phyloP scores from a whole-genome alignment of 2,113 vertebrate genomes.

The Peucedramus taeniatus region DNA sequence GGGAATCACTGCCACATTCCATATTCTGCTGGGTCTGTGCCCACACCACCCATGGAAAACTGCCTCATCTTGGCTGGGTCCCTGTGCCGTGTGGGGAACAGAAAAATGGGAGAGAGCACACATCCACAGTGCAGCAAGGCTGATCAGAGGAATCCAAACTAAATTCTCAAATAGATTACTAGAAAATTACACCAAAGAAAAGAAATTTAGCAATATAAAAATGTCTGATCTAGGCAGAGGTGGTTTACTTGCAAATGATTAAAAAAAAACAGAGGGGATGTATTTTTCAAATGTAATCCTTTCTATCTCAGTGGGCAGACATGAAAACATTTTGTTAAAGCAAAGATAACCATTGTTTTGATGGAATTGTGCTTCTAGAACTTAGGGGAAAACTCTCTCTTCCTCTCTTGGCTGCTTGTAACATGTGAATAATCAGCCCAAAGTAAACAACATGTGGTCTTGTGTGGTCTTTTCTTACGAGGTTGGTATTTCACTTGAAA shows the following conservation, averaged over 20 bases:
- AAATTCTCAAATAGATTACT: background rate
- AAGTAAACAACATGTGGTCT: slow-evolving; percentile 50
- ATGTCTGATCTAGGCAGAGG: background rate
- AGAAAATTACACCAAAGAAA: background rate
- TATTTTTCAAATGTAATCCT: background rate
- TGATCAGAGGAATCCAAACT: background rate
- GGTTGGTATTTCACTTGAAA: background rate
- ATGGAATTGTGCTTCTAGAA: background rate
- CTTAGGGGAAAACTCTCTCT: background rate
- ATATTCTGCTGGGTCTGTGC: accelerated
- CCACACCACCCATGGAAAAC: background rate
- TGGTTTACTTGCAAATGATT: background rate
- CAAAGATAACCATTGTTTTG: background rate
- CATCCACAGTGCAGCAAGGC: accelerated
- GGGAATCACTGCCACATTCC: background rate
- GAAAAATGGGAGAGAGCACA: background rate
- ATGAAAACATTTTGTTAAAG: background rate
- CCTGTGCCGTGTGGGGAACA: background rate
- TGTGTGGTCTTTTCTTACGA: slow-evolving; percentile 17
- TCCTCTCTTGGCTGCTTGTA: background rate
- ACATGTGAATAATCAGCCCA: slow-evolving; percentile 10
- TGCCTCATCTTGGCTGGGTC: too few relatives aligned
- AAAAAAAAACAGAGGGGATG: background rate
- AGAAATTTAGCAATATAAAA: background rate
- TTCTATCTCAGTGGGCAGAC: background rate